Percentiles rank a stretch among this genome's conserved stretches.
Conservation (phyloP, 2,113 vertebrate species). For the Leptobrachium leishanense region DNA sequence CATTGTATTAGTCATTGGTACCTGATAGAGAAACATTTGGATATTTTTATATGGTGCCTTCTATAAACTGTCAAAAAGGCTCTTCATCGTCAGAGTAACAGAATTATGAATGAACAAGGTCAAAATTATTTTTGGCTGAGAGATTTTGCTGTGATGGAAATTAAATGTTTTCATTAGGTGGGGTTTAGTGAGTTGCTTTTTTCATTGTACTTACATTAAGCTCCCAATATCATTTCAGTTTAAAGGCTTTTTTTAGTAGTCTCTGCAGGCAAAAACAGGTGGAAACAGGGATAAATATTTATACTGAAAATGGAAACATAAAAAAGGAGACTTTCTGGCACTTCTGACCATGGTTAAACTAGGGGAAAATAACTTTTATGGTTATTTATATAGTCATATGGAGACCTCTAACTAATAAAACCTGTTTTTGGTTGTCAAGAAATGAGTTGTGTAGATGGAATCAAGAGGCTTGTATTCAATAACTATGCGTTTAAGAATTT, state of each 20-base stretch:
- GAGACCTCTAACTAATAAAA: constrained; percentile 13
- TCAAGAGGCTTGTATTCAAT: neutral
- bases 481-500: neutral
- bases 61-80: neutral
- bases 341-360: neutral
- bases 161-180: constrained; percentile 45
- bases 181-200: constrained; percentile 34
- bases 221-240: constrained; percentile 35
- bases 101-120: constrained; percentile 24
- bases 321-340: neutral
- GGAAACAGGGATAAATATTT: constrained; percentile 30
- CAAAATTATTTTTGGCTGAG: constrained; percentile 26
- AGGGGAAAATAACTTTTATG: neutral
- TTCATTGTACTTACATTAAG: constrained; percentile 43
- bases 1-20: too few relatives aligned
- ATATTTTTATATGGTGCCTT: too few relatives aligned
- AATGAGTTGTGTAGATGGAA: neutral
- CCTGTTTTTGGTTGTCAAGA: neutral
- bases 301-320: neutral
- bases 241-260: constrained; percentile 36
- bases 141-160: constrained; percentile 34
- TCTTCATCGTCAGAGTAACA: constrained; percentile 22
- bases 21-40: too few relatives aligned
- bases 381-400: neutral
- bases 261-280: constrained; percentile 36